Evolutionary conservation across 2,888 invertebrate species (phyloP).

Genomic region (Calameuta pallipes): DNA sequence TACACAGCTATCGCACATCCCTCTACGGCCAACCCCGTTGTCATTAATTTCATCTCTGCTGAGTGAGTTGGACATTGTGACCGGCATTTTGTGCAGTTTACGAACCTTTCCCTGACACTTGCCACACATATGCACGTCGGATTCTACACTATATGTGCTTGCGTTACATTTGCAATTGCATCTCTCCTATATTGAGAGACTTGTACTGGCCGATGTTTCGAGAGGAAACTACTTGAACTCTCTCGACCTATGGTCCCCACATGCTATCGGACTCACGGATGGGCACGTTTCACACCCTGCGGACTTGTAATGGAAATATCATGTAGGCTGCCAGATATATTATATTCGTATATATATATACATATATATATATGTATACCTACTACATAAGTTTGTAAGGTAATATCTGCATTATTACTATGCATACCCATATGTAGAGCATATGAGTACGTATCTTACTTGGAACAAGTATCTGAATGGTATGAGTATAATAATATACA

Average conservation of each 20-base stretch:
- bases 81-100: background rate
- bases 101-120: background rate
- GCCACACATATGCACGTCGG: background rate
- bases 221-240: slow-evolving; percentile 27
- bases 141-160: background rate
- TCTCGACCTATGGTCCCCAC: slow-evolving; percentile 22
- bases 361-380: no score
- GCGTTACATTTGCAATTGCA: background rate
- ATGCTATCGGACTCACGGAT: slow-evolving; percentile 25
- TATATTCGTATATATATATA: background rate
- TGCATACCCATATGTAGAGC: background rate
- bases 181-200: background rate
- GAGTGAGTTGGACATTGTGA: background rate
- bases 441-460: no score
- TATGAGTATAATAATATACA: background rate
- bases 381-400: background rate
- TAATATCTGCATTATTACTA: background rate
- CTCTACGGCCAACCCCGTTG: slow-evolving; percentile 7
- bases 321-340: slow-evolving; percentile 17
- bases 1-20: background rate
- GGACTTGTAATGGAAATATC: slow-evolving; percentile 36
- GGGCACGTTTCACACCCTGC: slow-evolving; percentile 33
- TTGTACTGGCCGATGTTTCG: background rate
- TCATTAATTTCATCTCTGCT: background rate
- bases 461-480: no score